Percentiles rank a stretch among this genome's conserved stretches.
Evolutionary conservation across 2,888 invertebrate species (phyloP).

Genomic region (Girardia tigrina): DNA sequence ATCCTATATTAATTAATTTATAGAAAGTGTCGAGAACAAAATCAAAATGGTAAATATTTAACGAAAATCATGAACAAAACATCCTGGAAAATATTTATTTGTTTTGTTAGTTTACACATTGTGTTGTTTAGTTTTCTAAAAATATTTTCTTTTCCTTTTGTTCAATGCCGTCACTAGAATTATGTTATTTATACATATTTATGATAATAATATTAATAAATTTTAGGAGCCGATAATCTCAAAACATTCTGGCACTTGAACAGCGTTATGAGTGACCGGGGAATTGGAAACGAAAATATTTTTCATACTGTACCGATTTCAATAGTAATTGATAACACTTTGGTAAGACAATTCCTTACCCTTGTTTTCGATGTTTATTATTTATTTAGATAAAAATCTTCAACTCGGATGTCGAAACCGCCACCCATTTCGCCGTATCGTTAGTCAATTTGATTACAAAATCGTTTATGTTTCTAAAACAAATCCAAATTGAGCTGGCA

Average conservation of each 20-base stretch:
- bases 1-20: too few species aligned
- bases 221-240: background rate
- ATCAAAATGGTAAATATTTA: too few species aligned
- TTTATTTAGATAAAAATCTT: conserved; percentile 2
- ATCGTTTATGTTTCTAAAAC: background rate
- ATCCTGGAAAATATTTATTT: too few species aligned
- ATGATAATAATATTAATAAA: background rate
- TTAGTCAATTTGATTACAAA: background rate
- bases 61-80: too few species aligned
- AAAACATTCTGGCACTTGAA: conserved; percentile 9
- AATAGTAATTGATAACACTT: background rate
- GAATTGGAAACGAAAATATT: background rate
- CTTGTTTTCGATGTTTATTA: too few species aligned
- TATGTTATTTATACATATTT: background rate
- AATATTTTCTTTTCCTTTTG: too few species aligned
- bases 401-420: background rate
- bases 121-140: too few species aligned
- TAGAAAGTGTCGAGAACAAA: too few species aligned
- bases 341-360: background rate
- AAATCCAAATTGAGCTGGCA: conserved; percentile 28
- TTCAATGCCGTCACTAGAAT: too few species aligned
- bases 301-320: background rate
- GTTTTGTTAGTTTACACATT: too few species aligned
- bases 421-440: background rate
- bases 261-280: background rate